A percentile compares a stretch with the other conserved stretches of the same genome.
phyloP scores from a whole-genome alignment of 2,888 invertebrate species.

The Flexamia atlantica region DNA sequence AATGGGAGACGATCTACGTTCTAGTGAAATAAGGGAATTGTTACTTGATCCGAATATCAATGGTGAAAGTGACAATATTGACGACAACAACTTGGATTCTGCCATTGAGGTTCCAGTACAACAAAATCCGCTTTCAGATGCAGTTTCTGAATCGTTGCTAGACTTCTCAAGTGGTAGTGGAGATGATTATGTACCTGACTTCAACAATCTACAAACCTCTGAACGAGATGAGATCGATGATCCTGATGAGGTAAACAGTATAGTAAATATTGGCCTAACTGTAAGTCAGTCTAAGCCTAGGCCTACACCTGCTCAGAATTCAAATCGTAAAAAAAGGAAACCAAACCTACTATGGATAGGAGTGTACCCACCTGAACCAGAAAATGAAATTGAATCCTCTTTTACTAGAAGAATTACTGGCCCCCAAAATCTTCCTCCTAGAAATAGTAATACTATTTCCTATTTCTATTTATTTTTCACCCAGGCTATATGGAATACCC shows the following conservation, averaged over 20 bases:
- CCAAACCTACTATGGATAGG: constrained; percentile 20
- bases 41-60: too few species aligned
- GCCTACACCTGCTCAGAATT: too few species aligned
- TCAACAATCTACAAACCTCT: neutral
- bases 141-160: too few species aligned
- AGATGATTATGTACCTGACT: neutral
- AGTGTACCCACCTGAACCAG: constrained; percentile 42
- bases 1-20: too few species aligned
- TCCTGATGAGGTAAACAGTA: neutral
- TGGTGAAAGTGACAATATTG: too few species aligned
- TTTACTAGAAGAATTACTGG: constrained; percentile 9
- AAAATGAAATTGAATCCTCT: neutral
- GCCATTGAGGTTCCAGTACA: too few species aligned
- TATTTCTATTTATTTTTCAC: constrained; percentile 34
- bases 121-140: too few species aligned
- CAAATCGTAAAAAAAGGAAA: neutral
- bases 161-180: neutral
- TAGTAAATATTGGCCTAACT: too few species aligned
- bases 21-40: too few species aligned
- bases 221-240: neutral
- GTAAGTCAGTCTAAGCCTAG: neutral
- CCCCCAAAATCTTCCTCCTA: neutral
- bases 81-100: too few species aligned
- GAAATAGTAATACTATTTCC: constrained; percentile 9
- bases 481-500: neutral